Percentiles rank a stretch among this genome's conserved stretches.
Conservation (phyloP, 2,888 invertebrate genomes). For the Microctonus hyperodae region DNA sequence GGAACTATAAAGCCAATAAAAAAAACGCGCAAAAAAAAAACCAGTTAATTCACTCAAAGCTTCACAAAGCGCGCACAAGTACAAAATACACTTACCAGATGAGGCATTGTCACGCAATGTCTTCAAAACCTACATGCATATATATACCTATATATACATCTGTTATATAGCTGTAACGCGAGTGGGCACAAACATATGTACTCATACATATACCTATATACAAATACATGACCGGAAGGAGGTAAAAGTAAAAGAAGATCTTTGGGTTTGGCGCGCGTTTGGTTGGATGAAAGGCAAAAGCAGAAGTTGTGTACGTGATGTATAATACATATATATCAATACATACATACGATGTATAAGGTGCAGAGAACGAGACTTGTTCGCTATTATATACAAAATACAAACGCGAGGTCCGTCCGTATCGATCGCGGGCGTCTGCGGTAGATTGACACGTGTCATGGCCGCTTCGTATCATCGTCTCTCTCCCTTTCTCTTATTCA, state of each 20-base stretch:
- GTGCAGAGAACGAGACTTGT: not conserved
- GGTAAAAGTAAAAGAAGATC: not conserved
- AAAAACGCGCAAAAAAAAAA: constrained; percentile 1
- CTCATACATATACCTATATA: no score
- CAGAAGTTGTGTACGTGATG: no score
- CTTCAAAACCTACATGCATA: constrained; percentile 28
- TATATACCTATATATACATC: not conserved
- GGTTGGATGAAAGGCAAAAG: constrained; percentile 39
- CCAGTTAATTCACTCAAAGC: constrained; percentile 27
- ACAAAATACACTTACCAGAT: constrained; percentile 15
- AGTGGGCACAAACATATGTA: constrained; percentile 33
- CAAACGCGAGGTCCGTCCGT: constrained; percentile 59
- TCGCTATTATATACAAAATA: constrained; percentile 13
- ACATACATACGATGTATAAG: not conserved
- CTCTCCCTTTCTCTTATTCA: constrained; percentile 2
- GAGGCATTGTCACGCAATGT: constrained; percentile 33
- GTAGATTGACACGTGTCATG: constrained; percentile 64
- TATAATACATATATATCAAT: no score
- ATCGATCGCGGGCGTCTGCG: constrained; percentile 62
- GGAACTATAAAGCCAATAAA: not conserved
- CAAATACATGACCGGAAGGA: not conserved
- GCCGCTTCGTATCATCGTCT: constrained; percentile 51
- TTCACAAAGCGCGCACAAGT: not conserved
- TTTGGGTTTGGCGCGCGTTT: constrained; percentile 16
- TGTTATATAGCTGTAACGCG: constrained; percentile 34